Conservation (phyloP, 2,113 vertebrate species). For the Hippocampus abdominalis region DNA sequence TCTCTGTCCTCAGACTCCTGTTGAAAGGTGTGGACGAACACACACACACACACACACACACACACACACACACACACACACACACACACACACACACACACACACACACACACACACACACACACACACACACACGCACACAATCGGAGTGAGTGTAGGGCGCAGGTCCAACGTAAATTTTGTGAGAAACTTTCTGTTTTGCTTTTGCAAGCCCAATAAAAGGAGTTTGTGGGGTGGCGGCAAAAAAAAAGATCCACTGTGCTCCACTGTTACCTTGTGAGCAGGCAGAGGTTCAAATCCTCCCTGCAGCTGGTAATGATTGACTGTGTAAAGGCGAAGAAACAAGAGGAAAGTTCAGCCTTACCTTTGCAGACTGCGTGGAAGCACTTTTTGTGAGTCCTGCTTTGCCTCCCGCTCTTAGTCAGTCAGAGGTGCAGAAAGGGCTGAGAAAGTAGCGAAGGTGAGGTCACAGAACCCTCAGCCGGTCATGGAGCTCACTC, state of each 20-base stretch:
- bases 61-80: constrained; percentile 4
- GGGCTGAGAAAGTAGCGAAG: constrained; percentile 28
- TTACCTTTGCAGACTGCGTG: constrained; percentile 51
- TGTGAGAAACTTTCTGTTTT: constrained; percentile 38
- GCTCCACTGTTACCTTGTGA: constrained; percentile 32
- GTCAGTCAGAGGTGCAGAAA: constrained; percentile 26
- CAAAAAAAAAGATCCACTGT: constrained; percentile 3
- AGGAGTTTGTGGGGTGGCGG: background rate
- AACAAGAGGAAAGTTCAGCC: constrained; percentile 15
- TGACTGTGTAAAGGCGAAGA: constrained; percentile 5
- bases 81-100: constrained; percentile 14
- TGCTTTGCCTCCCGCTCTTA: constrained; percentile 1
- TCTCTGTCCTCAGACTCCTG: constrained; percentile 30
- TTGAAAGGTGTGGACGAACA: constrained; percentile 5
- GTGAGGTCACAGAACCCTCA: constrained; percentile 26
- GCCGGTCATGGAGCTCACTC: constrained; percentile 47
- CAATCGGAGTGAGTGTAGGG: constrained; percentile 19
- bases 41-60: background rate
- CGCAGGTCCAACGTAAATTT: constrained; percentile 53
- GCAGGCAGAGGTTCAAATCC: constrained; percentile 17
- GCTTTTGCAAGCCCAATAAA: constrained; percentile 33
- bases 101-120: constrained; percentile 10
- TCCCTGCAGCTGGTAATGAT: constrained; percentile 5
- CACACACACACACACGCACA: background rate
- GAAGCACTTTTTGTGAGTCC: constrained; percentile 1